phyloP scores from a whole-genome alignment of 1,140 invertebrate genomes.

The Heterodera schachtii region DNA sequence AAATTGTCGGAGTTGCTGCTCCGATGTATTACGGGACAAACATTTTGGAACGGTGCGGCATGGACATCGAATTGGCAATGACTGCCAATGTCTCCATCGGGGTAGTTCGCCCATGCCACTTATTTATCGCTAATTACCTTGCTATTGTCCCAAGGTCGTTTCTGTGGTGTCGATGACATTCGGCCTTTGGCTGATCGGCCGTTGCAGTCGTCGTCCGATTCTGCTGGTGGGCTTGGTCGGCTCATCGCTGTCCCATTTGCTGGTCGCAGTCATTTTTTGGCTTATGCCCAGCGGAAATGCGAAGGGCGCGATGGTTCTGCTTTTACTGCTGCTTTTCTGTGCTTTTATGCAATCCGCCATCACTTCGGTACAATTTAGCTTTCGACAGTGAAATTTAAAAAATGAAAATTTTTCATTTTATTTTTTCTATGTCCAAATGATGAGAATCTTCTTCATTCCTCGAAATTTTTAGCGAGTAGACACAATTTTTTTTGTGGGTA shows the following conservation, averaged over 20 bases:
- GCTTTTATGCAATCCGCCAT: slow-evolving; percentile 8
- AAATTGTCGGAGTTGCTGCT: slow-evolving; percentile 24
- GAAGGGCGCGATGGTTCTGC: neutral
- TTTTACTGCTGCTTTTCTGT: slow-evolving; percentile 9
- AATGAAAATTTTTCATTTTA: too few species aligned
- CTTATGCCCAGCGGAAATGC: slow-evolving; percentile 3
- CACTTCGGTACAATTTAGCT: neutral
- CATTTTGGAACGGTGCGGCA: slow-evolving; percentile 16
- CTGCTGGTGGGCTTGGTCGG: slow-evolving; percentile 15
- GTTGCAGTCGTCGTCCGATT: slow-evolving; percentile 14
- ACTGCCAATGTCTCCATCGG: slow-evolving; percentile 18
- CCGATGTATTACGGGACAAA: slow-evolving; percentile 26
- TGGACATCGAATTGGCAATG: slow-evolving; percentile 19
- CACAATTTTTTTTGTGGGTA: too few species aligned
- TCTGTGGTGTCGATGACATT: slow-evolving; percentile 16
- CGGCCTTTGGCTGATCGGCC: slow-evolving; percentile 8
- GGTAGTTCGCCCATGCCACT: neutral
- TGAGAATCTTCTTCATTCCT: neutral
- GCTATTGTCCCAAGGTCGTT: slow-evolving; percentile 14
- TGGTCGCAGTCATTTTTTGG: neutral
- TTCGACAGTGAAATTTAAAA: too few species aligned
- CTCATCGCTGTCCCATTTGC: slow-evolving; percentile 6
- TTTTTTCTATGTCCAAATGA: too few species aligned
- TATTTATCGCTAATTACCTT: neutral
- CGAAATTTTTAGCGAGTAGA: too few species aligned